Conservation (phyloP, 1,140 invertebrate genomes). For the Trigoniulus corallinus region DNA sequence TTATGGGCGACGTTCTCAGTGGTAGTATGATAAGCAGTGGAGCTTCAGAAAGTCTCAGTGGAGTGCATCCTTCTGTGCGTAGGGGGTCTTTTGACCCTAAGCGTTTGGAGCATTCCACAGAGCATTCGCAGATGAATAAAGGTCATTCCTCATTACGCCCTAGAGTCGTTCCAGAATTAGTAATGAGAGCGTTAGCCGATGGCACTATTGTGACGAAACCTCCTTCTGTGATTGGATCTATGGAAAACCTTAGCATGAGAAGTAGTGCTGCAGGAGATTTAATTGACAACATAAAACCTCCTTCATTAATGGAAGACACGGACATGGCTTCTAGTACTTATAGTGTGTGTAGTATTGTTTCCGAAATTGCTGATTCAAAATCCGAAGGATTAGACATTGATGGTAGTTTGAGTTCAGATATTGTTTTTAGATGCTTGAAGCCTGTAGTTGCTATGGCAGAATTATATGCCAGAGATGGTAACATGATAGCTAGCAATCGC, state of each 20-base stretch:
- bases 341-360: conserved; percentile 64
- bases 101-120: too few species aligned
- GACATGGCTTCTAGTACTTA: conserved; percentile 55
- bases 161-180: conserved; percentile 16
- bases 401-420: conserved; percentile 15
- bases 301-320: conserved; percentile 58
- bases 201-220: conserved; percentile 18
- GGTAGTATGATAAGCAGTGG: conserved; percentile 20
- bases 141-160: conserved; percentile 15
- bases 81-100: too few species aligned
- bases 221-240: conserved; percentile 35
- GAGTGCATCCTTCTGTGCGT: too few species aligned
- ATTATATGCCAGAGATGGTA: conserved; percentile 18
- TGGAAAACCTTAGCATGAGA: conserved; percentile 38
- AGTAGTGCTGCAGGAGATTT: conserved; percentile 37
- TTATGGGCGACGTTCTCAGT: conserved; percentile 29
- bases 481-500: conserved; percentile 20
- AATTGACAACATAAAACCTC: conserved; percentile 59
- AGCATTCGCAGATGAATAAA: conserved; percentile 17
- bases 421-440: conserved; percentile 16
- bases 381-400: conserved; percentile 8
- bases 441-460: conserved; percentile 19
- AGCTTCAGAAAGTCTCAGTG: conserved; percentile 22
- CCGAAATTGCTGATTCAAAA: conserved; percentile 44
- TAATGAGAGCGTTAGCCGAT: conserved; percentile 14